Base-by-base conservation (phyloP, 2,888 invertebrate genomes). In the Synergus gifuensis region DNA sequence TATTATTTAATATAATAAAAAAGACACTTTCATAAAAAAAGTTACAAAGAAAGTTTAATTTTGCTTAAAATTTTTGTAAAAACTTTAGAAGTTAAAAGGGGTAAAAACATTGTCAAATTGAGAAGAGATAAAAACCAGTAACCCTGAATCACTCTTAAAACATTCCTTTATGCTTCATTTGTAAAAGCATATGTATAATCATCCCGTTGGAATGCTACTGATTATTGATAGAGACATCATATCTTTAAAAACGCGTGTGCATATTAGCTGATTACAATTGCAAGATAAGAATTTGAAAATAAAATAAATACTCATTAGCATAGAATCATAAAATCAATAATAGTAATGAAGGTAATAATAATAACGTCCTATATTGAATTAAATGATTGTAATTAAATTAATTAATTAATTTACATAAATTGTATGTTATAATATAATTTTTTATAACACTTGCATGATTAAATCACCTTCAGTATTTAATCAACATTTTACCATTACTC, bases 171-270 rank as follows among this genome's bases (percentile, higher is more conserved):
- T 60, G 7, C 22, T 60, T 22, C 18, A 22, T 60, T 22, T 12
- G 36, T 40, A 42, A 66, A 40, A 66, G n/a, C 16, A 66, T 42
- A 4, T 11, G 9, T 18, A 9, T 18, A 42, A 66, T 66, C 64
- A 66, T n/a, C 64, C 18, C n/a, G 9, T 66, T 66, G 64, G 64
- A 66, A 66, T 66, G 64, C 64, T 40, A 40, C 64, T 16, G 42
- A 66, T 66, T 42, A 42, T 66, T 60, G n/a, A 66, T 40, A 40
- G 16, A 4, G 42, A 66, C 40, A 66, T 42, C 40, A 66, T 42
- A 0, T n/a, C 28, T 28, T 40, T 42, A n/a, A 66, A n/a, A 63
- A 40, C 9, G 11, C 8, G 9, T 18, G 42, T 66, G 40, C 18
- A 36, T 4, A 42, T 66, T n/a, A n/a, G 64, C 60, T 22, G 60